Conservation (phyloP, 2,113 vertebrate species). For the Poeciliopsis turrubarensis region DNA sequence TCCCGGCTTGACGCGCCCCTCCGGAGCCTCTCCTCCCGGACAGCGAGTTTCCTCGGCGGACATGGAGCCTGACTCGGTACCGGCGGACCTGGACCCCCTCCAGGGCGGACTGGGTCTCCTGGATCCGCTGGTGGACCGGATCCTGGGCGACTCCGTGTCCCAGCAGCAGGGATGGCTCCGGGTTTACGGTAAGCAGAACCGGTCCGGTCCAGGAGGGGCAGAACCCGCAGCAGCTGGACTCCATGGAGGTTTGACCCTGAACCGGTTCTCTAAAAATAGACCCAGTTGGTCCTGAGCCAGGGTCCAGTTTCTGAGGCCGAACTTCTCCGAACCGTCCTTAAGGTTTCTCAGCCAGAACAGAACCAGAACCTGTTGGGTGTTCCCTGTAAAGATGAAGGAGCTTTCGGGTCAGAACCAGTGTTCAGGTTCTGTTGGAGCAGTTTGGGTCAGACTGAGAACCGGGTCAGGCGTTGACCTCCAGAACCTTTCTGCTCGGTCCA, state of each 20-base stretch:
- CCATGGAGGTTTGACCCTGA: background rate
- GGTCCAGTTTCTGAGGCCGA: background rate
- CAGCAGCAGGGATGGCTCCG: slow-evolving; percentile 94
- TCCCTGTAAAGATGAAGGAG: too few relatives aligned
- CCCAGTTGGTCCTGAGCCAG: background rate
- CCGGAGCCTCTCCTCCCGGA: rapidly evolving
- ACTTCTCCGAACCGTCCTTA: too few relatives aligned
- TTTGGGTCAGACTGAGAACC: background rate
- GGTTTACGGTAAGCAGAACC: slow-evolving; percentile 85
- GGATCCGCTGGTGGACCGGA: slow-evolving; percentile 81
- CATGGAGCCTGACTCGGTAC: slow-evolving; percentile 79
- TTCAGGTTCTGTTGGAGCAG: background rate
- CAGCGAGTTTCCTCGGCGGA: background rate
- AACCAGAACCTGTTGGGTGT: too few relatives aligned
- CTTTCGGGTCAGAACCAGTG: too few relatives aligned
- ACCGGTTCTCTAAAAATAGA: slow-evolving; percentile 1
- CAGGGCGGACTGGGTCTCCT: slow-evolving; percentile 77
- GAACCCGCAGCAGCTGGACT: background rate
- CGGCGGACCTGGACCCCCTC: slow-evolving; percentile 80
- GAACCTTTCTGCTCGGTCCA: too few relatives aligned
- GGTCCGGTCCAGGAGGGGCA: background rate
- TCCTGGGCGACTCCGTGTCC: slow-evolving; percentile 88
- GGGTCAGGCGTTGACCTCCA: background rate
- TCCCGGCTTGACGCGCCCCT: background rate
- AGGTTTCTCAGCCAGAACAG: too few relatives aligned